These are phyloP conservation scores for Ruditapes philippinarum DNA, from an alignment of 1,140 invertebrate genomes.

Conservation along the genomic window DNA sequence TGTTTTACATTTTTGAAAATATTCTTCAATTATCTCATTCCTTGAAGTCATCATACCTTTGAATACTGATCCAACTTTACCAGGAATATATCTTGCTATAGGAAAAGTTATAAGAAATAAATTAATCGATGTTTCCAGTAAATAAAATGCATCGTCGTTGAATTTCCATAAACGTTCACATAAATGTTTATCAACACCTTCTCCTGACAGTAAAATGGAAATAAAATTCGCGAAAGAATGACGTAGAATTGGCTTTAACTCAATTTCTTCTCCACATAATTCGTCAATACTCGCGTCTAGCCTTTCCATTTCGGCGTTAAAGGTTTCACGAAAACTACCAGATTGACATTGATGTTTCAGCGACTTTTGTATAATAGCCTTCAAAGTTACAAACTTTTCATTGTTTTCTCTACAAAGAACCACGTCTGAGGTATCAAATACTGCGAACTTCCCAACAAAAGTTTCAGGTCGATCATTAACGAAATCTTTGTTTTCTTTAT, in stretches of 20 bases:
- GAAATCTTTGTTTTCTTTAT: not conserved
- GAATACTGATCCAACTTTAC: not conserved
- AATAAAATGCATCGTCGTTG: not conserved
- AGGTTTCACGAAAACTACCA: not conserved
- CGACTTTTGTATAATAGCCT: not conserved
- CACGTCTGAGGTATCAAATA: not conserved
- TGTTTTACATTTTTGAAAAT: not conserved
- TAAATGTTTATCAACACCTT: not conserved
- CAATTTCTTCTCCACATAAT: not conserved
- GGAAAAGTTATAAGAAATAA: constrained; percentile 1
- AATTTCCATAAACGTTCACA: not conserved
- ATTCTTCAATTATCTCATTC: not conserved
- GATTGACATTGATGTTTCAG: not conserved
- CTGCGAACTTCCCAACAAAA: not conserved
- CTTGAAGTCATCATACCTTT: not conserved
- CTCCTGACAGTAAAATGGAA: not conserved
- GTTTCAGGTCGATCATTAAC: constrained; percentile 1
- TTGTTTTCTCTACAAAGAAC: not conserved
- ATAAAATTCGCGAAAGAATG: not conserved
- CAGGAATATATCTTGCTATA: not conserved
- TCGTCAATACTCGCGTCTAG: not conserved
- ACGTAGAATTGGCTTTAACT: not conserved
- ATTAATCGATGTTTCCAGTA: not conserved
- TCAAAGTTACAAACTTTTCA: not conserved
- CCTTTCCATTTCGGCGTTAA: not conserved